These are phyloP conservation scores for Chelidonichthys spinosus DNA, from an alignment of 2,797 vertebrate genomes.

Conservation along the genomic window DNA sequence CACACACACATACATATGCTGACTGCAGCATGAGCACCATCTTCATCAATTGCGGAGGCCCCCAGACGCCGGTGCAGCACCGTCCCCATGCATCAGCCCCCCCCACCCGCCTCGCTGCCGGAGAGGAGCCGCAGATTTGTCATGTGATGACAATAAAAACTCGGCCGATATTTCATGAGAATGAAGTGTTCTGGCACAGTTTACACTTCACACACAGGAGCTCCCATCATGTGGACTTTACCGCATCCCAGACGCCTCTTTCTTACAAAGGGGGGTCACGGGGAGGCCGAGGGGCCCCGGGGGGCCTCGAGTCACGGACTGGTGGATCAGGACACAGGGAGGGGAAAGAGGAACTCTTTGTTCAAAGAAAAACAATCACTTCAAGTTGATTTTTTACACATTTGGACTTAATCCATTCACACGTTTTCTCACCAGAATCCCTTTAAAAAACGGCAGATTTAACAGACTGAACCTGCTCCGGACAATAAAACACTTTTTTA, in stretches of 20 bases:
- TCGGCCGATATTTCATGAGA: slow-evolving; percentile 93
- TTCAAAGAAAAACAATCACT: no score
- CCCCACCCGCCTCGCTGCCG: slow-evolving; percentile 79
- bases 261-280: slow-evolving; percentile 76
- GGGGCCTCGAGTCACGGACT: slow-evolving; percentile 60
- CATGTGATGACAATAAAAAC: slow-evolving; percentile 91
- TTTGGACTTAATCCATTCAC: no score
- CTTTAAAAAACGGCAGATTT: no score
- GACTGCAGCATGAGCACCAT: slow-evolving; percentile 86
- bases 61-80: slow-evolving; percentile 82
- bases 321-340: slow-evolving; percentile 52
- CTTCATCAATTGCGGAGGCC: slow-evolving; percentile 93
- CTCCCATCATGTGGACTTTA: slow-evolving; percentile 82
- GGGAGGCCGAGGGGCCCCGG: slow-evolving; percentile 68
- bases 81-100: slow-evolving; percentile 91
- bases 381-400: no score
- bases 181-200: slow-evolving; percentile 92
- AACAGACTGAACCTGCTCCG: no score
- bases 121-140: slow-evolving; percentile 89
- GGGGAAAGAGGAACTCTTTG: no score
- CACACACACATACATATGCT: slow-evolving; percentile 66
- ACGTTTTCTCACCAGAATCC: no score
- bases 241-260: slow-evolving; percentile 42
- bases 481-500: no score
- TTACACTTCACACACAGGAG: slow-evolving; percentile 76